A percentile compares a stretch with the other conserved stretches of the same genome.
Evolutionary conservation across 1,140 invertebrate species (phyloP).

Genomic region (Lepidotrigona ventralis): DNA sequence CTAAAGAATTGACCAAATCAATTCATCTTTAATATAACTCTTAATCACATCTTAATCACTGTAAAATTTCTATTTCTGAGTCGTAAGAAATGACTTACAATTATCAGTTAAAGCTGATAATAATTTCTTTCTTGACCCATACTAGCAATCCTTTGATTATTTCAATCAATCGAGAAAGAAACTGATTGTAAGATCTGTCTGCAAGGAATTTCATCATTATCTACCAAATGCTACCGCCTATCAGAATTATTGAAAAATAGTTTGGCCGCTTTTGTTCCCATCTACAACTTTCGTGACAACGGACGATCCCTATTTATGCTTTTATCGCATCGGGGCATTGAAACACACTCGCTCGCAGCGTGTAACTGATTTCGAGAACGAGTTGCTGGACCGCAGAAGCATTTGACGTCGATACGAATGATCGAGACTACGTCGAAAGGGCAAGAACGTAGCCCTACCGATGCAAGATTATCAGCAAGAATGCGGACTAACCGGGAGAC

Average conservation of each 20-base stretch:
- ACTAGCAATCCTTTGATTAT: neutral
- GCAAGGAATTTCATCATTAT: neutral
- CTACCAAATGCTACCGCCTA: neutral
- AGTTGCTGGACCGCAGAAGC: conserved; percentile 12
- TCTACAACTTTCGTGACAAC: neutral
- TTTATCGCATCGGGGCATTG: conserved; percentile 18
- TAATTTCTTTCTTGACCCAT: no score
- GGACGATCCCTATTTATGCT: neutral
- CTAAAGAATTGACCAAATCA: no score
- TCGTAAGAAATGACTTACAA: no score
- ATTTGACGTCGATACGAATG: conserved; percentile 29
- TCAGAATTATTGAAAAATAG: neutral
- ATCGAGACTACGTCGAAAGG: conserved; percentile 50
- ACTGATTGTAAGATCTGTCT: neutral
- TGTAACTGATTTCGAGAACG: conserved; percentile 38
- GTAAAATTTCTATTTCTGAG: no score
- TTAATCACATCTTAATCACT: no score
- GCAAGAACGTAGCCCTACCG: conserved; percentile 39
- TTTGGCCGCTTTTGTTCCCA: neutral
- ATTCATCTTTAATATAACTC: no score
- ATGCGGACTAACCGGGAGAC: conserved; percentile 59
- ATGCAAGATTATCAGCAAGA: conserved; percentile 58
- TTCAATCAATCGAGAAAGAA: neutral
- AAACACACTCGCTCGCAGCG: neutral
- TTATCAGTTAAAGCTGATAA: no score